Evolutionary conservation across 2,888 invertebrate genomes (phyloP), one percentile per base, ranked within the genome.

Genomic region (Griposia aprilina): DNA sequence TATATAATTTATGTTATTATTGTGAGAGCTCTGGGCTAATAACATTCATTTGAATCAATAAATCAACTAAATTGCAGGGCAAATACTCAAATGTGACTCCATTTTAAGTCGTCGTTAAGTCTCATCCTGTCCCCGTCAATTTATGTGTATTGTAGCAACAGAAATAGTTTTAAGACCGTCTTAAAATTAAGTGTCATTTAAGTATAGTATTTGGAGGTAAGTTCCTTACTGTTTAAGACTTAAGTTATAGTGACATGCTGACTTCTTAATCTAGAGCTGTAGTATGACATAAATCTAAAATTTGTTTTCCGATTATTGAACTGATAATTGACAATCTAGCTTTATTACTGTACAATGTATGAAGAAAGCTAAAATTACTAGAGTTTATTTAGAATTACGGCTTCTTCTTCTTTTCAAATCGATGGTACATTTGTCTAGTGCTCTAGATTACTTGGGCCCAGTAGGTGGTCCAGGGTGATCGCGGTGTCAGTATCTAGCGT

Each of bases 1-100:
- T 73, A 63, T 17, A 71, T 76, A 82, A 86, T 85, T 74, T 82
- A 74, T 71, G 45, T 10, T 82, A 78, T 73, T 85, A 66, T 65
- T 81, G 69, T 36, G 17, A n/a, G 20, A 55, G 66, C 17, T 76
- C 48, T 30, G 26, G 17, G 59, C 83, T 83, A 62, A 76, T 80
- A 83, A 41, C 4, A 50, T 79, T 76, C 45, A 45, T 66, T 26
- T 48, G 66, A 55, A 76, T 62, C 66, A 15, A 83, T 76, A 62
- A 83, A 83, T 77, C 59, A 66, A 52, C 17, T 23, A 15, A 48
- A 30, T 45, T 26, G 48, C 13, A 36, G 45, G 30, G 30, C 20
- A 36, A 15, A 66, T 36, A n/a, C 11, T 55, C 15, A 52, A 50
- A 62, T 13, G 20, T 7, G 23, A 41, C 17, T 8, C 10, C 17